These are phyloP conservation scores for Lithobates sylvaticus DNA, from an alignment of 2,797 vertebrate species.

Conservation along the genomic window DNA sequence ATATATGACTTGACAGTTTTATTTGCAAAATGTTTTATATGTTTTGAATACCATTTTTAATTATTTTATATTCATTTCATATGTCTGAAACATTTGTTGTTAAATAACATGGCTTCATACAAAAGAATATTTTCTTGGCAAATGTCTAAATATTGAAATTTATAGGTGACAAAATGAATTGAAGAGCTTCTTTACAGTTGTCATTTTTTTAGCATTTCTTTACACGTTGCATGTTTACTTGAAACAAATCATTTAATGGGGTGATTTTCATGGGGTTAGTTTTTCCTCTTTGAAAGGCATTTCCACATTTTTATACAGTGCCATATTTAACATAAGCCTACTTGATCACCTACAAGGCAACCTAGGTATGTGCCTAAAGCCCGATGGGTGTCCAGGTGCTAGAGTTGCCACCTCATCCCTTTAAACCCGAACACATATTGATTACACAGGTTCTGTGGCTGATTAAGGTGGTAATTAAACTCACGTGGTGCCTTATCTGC, in stretches of 20 bases:
- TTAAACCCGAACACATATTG: too few species aligned
- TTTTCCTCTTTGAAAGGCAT: too few species aligned
- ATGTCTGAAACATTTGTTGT: slow-evolving; percentile 31
- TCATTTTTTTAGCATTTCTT: not conserved
- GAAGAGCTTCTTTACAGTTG: too few species aligned
- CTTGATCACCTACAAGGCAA: too few species aligned
- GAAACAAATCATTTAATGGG: not conserved
- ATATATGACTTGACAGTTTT: slow-evolving; percentile 36
- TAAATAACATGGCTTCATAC: slow-evolving; percentile 4
- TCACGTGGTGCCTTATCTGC: too few species aligned
- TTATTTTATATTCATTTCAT: slow-evolving; percentile 41
- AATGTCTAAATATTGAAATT: slow-evolving; percentile 34
- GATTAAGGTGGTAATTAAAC: too few species aligned
- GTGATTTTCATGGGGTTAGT: not conserved
- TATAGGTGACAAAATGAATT: slow-evolving; percentile 15
- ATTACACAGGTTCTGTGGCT: too few species aligned
- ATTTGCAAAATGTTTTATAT: slow-evolving; percentile 44
- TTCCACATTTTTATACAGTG: too few species aligned
- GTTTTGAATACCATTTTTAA: slow-evolving; percentile 39
- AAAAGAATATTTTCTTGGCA: slow-evolving; percentile 44
- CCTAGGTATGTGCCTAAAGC: too few species aligned
- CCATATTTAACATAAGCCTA: too few species aligned
- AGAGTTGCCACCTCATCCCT: too few species aligned
- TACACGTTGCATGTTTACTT: not conserved
- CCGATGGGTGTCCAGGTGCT: too few species aligned